phyloP scores from a whole-genome alignment of 2,797 vertebrate genomes.

The Halcyon chelicuti region DNA sequence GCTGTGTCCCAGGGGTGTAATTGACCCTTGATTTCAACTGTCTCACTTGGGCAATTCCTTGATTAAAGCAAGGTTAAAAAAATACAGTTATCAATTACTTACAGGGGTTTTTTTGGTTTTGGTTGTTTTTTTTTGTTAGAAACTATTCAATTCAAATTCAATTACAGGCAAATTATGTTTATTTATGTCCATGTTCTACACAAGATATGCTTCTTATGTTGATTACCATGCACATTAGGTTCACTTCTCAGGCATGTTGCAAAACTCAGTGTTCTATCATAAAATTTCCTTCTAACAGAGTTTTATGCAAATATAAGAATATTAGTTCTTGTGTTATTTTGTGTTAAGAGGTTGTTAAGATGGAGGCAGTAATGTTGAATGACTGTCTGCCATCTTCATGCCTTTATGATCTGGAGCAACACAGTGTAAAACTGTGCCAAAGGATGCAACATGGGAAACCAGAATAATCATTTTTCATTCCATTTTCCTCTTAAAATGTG shows the following conservation, averaged over 20 bases:
- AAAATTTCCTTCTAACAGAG: not conserved
- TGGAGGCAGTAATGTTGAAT: not conserved
- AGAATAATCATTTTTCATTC: not conserved
- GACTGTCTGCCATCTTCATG: not conserved
- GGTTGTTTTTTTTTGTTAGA: not conserved
- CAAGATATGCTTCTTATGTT: not conserved
- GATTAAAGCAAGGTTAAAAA: conserved; percentile 9
- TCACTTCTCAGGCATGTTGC: not conserved
- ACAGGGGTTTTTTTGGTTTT: not conserved
- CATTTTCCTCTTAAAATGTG: not conserved
- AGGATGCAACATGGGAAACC: not conserved
- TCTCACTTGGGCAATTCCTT: not conserved
- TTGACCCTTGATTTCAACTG: conserved; percentile 19
- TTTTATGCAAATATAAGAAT: not conserved
- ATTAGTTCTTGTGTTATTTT: not conserved
- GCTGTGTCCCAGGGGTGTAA: not conserved
- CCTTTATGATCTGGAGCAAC: not conserved
- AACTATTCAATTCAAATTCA: not conserved
- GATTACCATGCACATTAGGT: not conserved
- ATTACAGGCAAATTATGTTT: not conserved
- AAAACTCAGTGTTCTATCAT: not conserved
- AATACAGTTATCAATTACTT: not conserved
- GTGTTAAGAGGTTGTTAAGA: not conserved
- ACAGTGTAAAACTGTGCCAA: not conserved
- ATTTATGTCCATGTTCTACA: not conserved